Base-by-base conservation (phyloP, 2,113 vertebrate genomes). In the Platysternon megacephalum region DNA sequence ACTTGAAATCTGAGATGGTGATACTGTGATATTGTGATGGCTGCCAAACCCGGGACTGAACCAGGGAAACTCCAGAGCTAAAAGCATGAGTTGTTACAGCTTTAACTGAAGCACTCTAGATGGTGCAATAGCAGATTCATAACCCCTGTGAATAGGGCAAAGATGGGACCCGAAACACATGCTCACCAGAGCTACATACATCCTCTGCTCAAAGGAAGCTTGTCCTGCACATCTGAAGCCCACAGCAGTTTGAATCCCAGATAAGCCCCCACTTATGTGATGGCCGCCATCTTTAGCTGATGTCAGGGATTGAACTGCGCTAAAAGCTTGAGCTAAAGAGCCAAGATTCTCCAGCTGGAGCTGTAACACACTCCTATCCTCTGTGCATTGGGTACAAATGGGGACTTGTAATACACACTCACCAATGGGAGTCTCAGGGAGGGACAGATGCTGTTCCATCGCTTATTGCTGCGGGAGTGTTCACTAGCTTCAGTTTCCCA, bases 11-110 rank as follows among this genome's bases (percentile, higher is more conserved):
- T 17, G 13, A 86, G 52, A 12, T 61, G 35, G 29, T 55, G 79
- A 61, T 0, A 2, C 32, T 44, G 0, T 87, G 76, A 72, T 0
- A 2, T 39, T 44, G 0, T 87, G 76, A 65, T 83, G 56, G 68
- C 58, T 78, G 87, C 49, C 21, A 26, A 21, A 52, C 46, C 9
- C 22, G 3, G 5, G 28, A 85, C 6, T 14, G 28, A 83, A 35
- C 26, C 56, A 26, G 76, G 35, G 93, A 95, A 78, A 44, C 48
- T 11, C 84, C 28, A 80, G 42, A 92, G n/a, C 3, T 88, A 26
- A 79, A 68, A 68, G 65, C 65, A 42, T 6, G 5, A 32, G 9
- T 32, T 42, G 11, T 13, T 82, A 5, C 68, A 83, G 22, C 74
- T 79, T 82, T 39, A 87, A 17, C 22, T 87, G 89, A 76, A 2